Evolutionary conservation across 2,113 vertebrate genomes (phyloP), one percentile per base, ranked within the genome.

Genomic region (Chascanopsetta lugubris): DNA sequence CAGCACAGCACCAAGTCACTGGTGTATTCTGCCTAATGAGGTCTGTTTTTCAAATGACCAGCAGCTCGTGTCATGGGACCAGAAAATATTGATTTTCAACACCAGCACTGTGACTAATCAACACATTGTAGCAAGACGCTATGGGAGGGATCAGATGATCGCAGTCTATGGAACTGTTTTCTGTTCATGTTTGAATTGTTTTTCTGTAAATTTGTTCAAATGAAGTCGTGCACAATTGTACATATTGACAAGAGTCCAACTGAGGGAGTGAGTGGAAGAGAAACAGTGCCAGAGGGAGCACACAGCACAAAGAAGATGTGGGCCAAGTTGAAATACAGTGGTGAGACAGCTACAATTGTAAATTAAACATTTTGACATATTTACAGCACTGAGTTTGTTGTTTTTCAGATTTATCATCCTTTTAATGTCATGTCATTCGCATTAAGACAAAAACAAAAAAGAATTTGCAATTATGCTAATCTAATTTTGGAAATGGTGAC

Each of bases 1-100:
- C n/a, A 1, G 36, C 15, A 3, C 36, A 46, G 8, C 7, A 1
- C 30, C 11, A 18, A 46, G 38, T 40, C 36, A 61, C 13, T 43
- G 7, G 8, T 47, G 12, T 17, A 8, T 49, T 61, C 24, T 54
- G 12, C 18, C 21, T 6, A 24, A 8, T 50, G 22, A 30, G 22
- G 12, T 53, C 36, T 38, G 12, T 12, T 34, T 61, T 54, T 53
- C 8, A 62, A 55, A 55, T 32, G 12, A 10, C 26, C 12, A 38
- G 9, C 18, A 57, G 43, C 54, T 34, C 30, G 21, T 40, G 61
- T 70, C 70, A 63, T 48, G 32, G 29, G 58, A 69, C 55, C 21
- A 17, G 61, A 12, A 8, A 12, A 21, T 22, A 65, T 51, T 27
- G 17, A 71, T 67, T 67, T 58, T 70, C 57, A 67, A 62, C 40